Evolutionary conservation across 2,797 vertebrate genomes (phyloP).

Genomic region (Rousettus madagascariensis): DNA sequence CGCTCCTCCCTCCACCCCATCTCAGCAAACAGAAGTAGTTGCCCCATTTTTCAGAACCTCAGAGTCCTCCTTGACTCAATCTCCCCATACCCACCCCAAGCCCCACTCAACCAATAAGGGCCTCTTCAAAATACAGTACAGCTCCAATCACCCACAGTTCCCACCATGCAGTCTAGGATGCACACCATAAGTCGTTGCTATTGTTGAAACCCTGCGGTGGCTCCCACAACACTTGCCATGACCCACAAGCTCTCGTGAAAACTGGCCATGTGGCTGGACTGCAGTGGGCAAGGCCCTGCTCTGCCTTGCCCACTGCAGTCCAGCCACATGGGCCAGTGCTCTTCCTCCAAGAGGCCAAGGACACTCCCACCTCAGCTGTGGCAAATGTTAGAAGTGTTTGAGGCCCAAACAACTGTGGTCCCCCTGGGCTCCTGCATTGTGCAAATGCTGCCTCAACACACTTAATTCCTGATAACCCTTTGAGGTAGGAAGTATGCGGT

Average conservation of each 20-base stretch:
- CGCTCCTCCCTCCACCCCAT: not conserved
- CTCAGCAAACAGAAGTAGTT: not conserved
- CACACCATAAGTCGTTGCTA: not conserved
- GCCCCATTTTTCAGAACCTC: not conserved
- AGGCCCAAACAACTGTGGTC: fast-evolving
- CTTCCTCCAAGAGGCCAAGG: not conserved
- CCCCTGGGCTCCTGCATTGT: fast-evolving
- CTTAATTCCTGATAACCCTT: not conserved
- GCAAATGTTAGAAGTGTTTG: not conserved
- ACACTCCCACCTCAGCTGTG: no score
- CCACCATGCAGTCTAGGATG: not conserved
- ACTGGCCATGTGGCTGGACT: no score
- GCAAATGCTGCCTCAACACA: not conserved
- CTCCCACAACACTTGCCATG: not conserved
- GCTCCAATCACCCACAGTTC: no score
- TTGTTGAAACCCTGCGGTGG: not conserved
- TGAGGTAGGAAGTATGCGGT: not conserved
- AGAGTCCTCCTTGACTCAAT: not conserved
- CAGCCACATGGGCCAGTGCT: not conserved
- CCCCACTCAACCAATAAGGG: no score
- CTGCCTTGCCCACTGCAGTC: not conserved
- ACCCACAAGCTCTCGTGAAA: not conserved
- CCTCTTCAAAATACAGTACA: not conserved
- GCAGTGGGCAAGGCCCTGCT: not conserved
- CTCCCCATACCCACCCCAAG: fast-evolving